These are phyloP conservation scores for Indri indri DNA, from an alignment of 2,113 vertebrate species.

Conservation along the genomic window DNA sequence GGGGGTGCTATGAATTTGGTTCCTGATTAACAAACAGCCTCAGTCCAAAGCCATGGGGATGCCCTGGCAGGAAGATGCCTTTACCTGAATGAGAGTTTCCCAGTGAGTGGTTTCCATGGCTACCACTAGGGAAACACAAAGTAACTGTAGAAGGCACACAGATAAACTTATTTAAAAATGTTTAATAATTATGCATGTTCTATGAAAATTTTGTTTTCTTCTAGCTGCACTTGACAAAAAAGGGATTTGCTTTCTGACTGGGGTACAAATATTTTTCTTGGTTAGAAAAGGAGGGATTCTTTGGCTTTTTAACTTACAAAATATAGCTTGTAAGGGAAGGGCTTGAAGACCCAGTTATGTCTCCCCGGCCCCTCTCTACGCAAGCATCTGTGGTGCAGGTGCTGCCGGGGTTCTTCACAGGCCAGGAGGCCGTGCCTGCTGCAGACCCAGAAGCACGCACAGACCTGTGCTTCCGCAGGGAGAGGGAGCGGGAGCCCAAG, in stretches of 20 bases:
- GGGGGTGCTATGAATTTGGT: neutral
- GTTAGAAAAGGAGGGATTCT: neutral
- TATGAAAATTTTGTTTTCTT: conserved; percentile 10
- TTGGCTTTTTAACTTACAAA: neutral
- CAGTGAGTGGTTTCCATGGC: neutral
- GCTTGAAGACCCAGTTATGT: neutral
- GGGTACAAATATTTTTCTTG: neutral
- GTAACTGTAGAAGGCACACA: neutral
- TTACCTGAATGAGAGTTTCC: neutral
- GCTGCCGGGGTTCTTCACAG: no score
- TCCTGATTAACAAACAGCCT: neutral
- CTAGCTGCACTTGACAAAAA: neutral
- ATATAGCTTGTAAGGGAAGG: neutral
- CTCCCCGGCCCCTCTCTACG: neutral
- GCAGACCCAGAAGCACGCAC: no score
- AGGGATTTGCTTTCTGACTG: neutral
- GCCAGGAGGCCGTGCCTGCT: neutral
- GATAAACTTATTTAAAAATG: neutral
- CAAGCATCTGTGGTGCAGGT: neutral
- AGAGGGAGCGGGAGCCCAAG: neutral
- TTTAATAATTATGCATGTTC: neutral
- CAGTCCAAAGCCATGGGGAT: neutral
- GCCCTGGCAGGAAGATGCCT: neutral
- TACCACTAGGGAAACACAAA: neutral
- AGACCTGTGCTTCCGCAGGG: fast-evolving